Conservation (phyloP, 2,113 vertebrate genomes). For the Chascanopsetta lugubris region DNA sequence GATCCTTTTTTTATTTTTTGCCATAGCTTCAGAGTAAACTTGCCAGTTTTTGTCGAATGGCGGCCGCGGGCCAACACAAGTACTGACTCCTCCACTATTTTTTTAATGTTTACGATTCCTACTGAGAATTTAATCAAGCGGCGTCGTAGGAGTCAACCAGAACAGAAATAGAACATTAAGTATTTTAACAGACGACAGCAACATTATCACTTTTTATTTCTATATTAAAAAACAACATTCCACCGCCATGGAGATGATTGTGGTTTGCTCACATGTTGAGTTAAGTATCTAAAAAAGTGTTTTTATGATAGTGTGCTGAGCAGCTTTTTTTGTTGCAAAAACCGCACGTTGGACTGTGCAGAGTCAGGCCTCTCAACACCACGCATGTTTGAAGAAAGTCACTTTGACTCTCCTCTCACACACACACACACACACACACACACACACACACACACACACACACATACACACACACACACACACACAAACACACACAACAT, state of each 20-base stretch:
- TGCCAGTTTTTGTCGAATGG: conserved; percentile 24
- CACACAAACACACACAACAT: neutral
- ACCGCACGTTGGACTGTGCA: conserved; percentile 30
- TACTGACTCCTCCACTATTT: conserved; percentile 34
- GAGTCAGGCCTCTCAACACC: conserved; percentile 28
- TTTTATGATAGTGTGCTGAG: conserved; percentile 42
- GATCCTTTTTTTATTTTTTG: conserved; percentile 20
- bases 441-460: neutral
- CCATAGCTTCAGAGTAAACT: conserved; percentile 14
- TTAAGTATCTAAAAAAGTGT: conserved; percentile 47
- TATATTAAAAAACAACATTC: conserved; percentile 34
- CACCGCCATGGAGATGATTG: conserved; percentile 29
- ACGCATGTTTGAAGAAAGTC: conserved; percentile 4
- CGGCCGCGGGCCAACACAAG: conserved; percentile 41
- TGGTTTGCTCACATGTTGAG: conserved; percentile 24
- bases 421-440: neutral
- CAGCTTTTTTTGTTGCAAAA: too few species aligned
- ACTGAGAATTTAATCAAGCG: conserved; percentile 43
- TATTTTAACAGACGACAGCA: conserved; percentile 65
- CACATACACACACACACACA: neutral
- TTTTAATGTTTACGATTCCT: conserved; percentile 22
- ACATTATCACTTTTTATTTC: conserved; percentile 44
- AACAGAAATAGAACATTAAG: conserved; percentile 53
- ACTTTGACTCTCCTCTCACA: conserved; percentile 34
- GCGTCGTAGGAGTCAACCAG: conserved; percentile 15